phyloP scores from a whole-genome alignment of 2,113 vertebrate genomes.

The Heteronetta atricapilla region DNA sequence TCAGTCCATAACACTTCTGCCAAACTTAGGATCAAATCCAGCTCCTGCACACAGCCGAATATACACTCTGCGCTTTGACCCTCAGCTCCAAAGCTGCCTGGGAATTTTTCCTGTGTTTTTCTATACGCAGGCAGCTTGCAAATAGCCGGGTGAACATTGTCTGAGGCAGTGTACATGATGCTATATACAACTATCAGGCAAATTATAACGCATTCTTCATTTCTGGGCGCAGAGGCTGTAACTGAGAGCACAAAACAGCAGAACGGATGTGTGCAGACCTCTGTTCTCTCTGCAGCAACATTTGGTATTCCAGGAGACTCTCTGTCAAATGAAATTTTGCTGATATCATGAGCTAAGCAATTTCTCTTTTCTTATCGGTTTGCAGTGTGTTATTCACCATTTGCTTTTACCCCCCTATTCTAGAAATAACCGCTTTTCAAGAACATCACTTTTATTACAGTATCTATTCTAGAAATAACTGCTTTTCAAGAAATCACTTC shows the following conservation, averaged over 20 bases:
- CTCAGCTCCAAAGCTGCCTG: not conserved
- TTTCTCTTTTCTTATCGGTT: not conserved
- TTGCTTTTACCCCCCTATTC: not conserved
- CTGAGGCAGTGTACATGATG: not conserved
- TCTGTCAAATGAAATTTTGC: not conserved
- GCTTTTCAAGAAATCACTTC: not conserved
- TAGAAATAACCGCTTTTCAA: not conserved
- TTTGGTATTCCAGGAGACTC: not conserved
- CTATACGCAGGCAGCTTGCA: not conserved
- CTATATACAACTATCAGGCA: not conserved
- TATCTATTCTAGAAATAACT: not conserved
- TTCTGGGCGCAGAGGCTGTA: not conserved
- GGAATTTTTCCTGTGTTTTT: not conserved
- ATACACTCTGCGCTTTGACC: not conserved
- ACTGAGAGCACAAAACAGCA: not conserved
- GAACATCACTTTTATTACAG: not conserved
- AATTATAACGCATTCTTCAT: too few relatives aligned
- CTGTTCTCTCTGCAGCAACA: not conserved
- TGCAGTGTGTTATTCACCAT: not conserved
- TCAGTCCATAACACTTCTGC: not conserved
- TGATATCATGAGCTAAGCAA: not conserved
- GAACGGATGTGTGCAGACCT: not conserved
- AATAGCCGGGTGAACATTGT: rapidly evolving
- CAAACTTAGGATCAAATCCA: not conserved
- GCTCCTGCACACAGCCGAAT: not conserved